Evolutionary conservation across 64 coral and sea anemone species (phyloP).

Genomic region (Montipora sp.): DNA sequence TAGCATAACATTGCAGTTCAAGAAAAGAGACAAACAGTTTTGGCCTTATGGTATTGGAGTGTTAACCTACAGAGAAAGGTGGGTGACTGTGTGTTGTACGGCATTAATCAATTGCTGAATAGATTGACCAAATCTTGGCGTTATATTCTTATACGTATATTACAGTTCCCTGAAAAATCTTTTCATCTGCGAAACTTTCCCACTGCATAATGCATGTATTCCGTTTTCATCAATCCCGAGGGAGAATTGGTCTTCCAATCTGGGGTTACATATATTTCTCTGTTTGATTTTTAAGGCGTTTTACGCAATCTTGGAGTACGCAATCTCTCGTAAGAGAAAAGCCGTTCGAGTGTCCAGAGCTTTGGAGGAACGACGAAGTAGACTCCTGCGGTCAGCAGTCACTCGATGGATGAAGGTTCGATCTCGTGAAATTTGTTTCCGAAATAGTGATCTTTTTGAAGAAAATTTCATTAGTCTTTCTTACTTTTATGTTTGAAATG

Average conservation of each 20-base stretch:
- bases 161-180: too few species aligned
- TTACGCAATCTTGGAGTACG: slow-evolving; percentile 51
- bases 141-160: too few species aligned
- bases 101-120: too few species aligned
- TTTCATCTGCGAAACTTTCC: not conserved
- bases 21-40: slow-evolving; percentile 47
- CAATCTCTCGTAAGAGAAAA: slow-evolving; percentile 60
- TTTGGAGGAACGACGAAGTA: slow-evolving; percentile 75
- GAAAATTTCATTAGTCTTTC: not conserved
- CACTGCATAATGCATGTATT: not conserved
- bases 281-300: slow-evolving; percentile 49
- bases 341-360: slow-evolving; percentile 42
- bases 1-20: slow-evolving; percentile 24
- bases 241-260: not conserved
- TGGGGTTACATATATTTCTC: not conserved
- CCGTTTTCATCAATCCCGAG: not conserved
- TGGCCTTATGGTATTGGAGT: slow-evolving; percentile 76
- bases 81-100: not conserved
- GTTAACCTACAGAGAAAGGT: slow-evolving; percentile 59
- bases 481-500: not conserved
- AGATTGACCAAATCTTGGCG: too few species aligned
- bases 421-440: not conserved
- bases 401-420: slow-evolving; percentile 90
- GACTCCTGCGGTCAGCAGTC: slow-evolving; percentile 69
- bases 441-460: not conserved